Evolutionary conservation across 2,113 vertebrate genomes (phyloP), one percentile per base, ranked within the genome.

Genomic region (Octodon degus): DNA sequence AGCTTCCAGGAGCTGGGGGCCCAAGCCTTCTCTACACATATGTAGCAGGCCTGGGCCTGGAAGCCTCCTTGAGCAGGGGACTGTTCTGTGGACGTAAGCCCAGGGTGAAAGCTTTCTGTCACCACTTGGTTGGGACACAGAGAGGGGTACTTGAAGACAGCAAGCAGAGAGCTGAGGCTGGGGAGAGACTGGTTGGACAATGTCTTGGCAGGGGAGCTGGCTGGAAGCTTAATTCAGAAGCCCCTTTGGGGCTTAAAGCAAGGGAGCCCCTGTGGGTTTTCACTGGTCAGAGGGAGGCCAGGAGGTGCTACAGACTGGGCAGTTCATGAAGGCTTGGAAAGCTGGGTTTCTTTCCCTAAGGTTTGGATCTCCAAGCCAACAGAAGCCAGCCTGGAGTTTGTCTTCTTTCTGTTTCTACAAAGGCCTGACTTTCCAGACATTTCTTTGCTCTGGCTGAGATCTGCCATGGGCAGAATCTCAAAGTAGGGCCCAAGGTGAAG

Each of bases 21-120:
- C 34, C 5, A 22, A 55, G 4, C 16, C 4, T 17, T 30, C 53
- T n/a, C 67, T 2, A 40, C 76, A 53, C 19, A 50, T 11, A 4
- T 4, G 13, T n/a, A 86, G 32, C 7, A 9, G 30, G 32, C 13
- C 19, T 22, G 25, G 40, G 37, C 25, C 37, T 83, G 32, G 55
- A 76, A 43, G 12, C 34, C 2, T 43, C 13, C 16, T 47, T 16
- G 7, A 50, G 1, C 27, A 74, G 32, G 4, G 3, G 27, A 9
- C 4, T 3, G 30, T 50, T 17, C 0, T 2, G 17, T 13, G 19
- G 1, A 55, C 13, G 34, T 60, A 34, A 85, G 58, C 24, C 30
- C 1, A 0, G 0, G 24, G 4, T 17, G 1, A 11, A 70, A 2
- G 20, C 25, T 13, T 0, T 32, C 79, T 32, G 2, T 32, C 30